These are phyloP conservation scores for Oenanthe melanoleuca DNA, from an alignment of 2,113 vertebrate genomes.

Conservation along the genomic window DNA sequence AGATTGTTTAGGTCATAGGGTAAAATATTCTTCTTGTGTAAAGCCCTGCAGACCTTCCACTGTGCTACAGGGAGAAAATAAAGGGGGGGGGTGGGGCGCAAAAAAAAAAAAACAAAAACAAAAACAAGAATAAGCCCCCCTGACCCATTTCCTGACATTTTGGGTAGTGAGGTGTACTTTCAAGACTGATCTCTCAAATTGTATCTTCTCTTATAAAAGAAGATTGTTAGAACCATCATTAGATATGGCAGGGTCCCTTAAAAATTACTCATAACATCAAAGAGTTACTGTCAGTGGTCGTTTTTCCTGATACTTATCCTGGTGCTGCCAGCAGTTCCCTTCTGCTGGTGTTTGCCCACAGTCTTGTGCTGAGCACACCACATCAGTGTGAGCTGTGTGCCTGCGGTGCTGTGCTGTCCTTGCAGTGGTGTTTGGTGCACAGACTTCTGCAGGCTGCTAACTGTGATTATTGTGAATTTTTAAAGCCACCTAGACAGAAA, in stretches of 20 bases:
- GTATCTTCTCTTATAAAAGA: background rate
- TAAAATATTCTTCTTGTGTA: constrained; percentile 44
- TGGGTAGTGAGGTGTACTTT: background rate
- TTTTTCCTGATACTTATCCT: background rate
- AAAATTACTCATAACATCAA: background rate
- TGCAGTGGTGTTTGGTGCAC: background rate
- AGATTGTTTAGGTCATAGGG: constrained; percentile 56
- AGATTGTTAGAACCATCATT: background rate
- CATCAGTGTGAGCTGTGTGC: background rate
- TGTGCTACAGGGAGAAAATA: background rate
- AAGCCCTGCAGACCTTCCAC: constrained; percentile 7
- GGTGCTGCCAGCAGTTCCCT: background rate
- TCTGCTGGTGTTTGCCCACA: background rate
- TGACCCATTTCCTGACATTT: background rate
- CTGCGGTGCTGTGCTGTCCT: background rate
- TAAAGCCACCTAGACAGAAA: background rate
- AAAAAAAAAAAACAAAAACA: fast-evolving
- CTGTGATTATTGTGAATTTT: background rate
- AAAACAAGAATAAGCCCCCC: background rate
- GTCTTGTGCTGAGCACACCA: background rate
- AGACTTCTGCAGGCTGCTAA: background rate
- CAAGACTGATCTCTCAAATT: background rate
- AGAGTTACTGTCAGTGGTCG: background rate
- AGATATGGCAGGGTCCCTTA: background rate
- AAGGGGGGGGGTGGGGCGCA: fast-evolving